Evolutionary conservation across 92 coral and sea anemone species (phyloP).

Genomic region (Metridium senile): DNA sequence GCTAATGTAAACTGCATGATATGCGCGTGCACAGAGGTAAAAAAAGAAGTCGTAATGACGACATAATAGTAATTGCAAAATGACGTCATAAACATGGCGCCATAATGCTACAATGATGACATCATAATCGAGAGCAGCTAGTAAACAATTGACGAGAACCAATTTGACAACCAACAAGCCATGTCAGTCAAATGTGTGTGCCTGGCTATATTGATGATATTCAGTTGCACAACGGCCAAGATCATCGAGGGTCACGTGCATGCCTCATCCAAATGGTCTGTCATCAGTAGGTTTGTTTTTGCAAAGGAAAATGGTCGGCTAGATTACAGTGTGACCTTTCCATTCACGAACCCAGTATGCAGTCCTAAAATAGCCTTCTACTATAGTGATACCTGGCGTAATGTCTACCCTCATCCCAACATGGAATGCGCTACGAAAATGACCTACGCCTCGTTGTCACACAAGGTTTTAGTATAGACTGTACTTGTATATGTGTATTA

Average conservation of each 20-base stretch:
- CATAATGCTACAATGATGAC: background rate
- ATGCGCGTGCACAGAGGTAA: too few species aligned
- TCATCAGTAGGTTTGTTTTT: constrained; percentile 61
- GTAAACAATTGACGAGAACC: too few species aligned
- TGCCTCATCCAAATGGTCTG: constrained; percentile 41
- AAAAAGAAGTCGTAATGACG: background rate
- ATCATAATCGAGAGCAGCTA: too few species aligned
- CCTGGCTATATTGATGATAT: too few species aligned
- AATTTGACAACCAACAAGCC: too few species aligned
- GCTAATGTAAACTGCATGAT: too few species aligned
- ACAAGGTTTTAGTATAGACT: background rate
- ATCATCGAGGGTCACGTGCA: constrained; percentile 48
- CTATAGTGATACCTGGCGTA: constrained; percentile 49
- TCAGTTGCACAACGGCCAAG: too few species aligned
- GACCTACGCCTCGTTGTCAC: constrained; percentile 23
- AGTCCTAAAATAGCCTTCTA: constrained; percentile 68
- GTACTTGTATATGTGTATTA: too few species aligned
- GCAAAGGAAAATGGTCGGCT: constrained; percentile 45
- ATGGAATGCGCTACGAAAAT: constrained; percentile 60
- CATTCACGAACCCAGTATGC: constrained; percentile 40
- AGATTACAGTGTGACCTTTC: constrained; percentile 57
- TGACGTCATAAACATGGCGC: background rate
- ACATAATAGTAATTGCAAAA: background rate
- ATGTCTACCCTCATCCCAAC: constrained; percentile 47
- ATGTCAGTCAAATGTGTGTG: background rate